A percentile compares a stretch with the other conserved stretches of the same genome.
phyloP scores from a whole-genome alignment of 2,113 vertebrate genomes.

The Passer domesticus region DNA sequence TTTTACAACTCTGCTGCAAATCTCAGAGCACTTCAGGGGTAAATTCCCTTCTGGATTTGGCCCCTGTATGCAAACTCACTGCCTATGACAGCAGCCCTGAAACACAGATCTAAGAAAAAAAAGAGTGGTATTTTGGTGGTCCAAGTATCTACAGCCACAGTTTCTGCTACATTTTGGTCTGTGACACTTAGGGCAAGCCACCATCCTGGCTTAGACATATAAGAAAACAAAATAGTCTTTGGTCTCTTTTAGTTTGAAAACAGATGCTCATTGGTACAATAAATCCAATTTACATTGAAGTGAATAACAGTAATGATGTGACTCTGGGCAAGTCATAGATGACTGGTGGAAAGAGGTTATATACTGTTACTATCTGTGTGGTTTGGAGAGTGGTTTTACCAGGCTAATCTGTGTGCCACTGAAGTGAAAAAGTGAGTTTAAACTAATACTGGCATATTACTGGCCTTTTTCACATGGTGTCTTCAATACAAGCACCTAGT shows the following conservation, averaged over 20 bases:
- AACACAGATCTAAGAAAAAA: background rate
- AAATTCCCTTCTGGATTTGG: background rate
- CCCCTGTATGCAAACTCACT: background rate
- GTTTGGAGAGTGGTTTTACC: background rate
- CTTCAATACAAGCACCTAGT: background rate
- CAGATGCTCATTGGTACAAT: background rate
- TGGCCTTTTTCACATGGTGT: background rate
- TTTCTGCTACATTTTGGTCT: background rate
- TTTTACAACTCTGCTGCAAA: background rate
- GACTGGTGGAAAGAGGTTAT: background rate
- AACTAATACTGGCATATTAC: background rate
- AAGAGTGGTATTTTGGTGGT: background rate
- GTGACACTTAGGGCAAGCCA: background rate
- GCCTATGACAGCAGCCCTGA: background rate
- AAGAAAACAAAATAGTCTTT: background rate
- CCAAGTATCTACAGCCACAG: background rate
- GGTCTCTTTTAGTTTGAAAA: background rate
- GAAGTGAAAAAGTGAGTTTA: background rate
- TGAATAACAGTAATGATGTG: background rate
- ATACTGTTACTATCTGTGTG: background rate
- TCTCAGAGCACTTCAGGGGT: background rate
- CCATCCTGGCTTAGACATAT: fast-evolving
- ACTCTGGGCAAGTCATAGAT: background rate
- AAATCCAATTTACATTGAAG: background rate
- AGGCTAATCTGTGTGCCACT: background rate